Conservation (phyloP, 2,113 vertebrate species). For the Nansenia antarctica region DNA sequence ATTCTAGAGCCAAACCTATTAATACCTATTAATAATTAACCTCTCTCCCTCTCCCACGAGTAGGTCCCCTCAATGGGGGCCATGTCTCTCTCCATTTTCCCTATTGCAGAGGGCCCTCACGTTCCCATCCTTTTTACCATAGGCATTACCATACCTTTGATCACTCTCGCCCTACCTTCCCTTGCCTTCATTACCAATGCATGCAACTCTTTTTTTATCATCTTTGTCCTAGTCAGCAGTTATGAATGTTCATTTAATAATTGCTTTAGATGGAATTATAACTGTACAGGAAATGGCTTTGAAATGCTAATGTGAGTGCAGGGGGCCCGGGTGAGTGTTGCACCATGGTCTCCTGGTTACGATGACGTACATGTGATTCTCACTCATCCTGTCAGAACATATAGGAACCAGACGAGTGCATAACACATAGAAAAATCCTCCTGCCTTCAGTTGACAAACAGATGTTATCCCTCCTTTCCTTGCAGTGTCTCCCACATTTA, state of each 20-base stretch:
- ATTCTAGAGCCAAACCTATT: constrained; percentile 23
- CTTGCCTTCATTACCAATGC: constrained; percentile 64
- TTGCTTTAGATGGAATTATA: constrained; percentile 73
- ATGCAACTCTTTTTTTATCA: constrained; percentile 56
- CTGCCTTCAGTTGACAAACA: constrained; percentile 57
- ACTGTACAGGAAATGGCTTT: constrained; percentile 68
- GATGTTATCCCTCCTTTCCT: constrained; percentile 46
- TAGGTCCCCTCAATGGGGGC: neutral
- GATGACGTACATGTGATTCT: constrained; percentile 53
- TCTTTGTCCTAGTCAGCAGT: constrained; percentile 75
- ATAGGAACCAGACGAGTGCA: constrained; percentile 37
- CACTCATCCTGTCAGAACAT: constrained; percentile 63
- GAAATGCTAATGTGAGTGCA: constrained; percentile 75
- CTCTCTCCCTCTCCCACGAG: constrained; percentile 3
- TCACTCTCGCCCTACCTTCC: constrained; percentile 57
- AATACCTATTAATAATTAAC: constrained; percentile 48
- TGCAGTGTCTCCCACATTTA: constrained; percentile 38
- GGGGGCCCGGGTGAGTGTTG: constrained; percentile 43
- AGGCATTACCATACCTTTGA: constrained; percentile 75
- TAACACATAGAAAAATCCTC: constrained; percentile 53
- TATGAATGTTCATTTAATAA: constrained; percentile 74
- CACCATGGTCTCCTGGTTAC: constrained; percentile 48
- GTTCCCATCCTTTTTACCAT: constrained; percentile 57
- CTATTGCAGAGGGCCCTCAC: constrained; percentile 55
- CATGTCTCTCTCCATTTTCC: constrained; percentile 23